These are phyloP conservation scores for Harpegnathos saltator DNA, from an alignment of 1,140 invertebrate species.

Conservation along the genomic window DNA sequence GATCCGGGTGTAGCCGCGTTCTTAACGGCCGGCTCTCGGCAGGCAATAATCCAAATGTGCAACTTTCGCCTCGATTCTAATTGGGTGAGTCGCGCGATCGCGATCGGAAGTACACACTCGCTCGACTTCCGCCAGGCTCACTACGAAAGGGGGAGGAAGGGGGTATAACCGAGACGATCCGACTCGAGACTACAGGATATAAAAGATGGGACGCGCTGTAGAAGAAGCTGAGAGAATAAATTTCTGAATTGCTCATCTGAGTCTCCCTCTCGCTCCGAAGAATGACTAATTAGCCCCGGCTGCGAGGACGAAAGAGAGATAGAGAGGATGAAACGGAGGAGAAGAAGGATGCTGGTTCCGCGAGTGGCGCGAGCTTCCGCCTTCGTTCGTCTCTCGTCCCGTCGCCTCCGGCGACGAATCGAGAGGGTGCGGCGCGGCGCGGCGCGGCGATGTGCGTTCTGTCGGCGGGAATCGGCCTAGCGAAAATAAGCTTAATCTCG, in stretches of 20 bases:
- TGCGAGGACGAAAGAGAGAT: background rate
- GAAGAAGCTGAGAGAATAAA: background rate
- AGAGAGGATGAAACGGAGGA: background rate
- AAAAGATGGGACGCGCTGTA: background rate
- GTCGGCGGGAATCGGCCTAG: conserved; percentile 69
- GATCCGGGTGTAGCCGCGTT: conserved; percentile 52
- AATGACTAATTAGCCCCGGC: background rate
- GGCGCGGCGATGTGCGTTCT: conserved; percentile 6
- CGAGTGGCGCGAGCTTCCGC: background rate
- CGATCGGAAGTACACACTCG: background rate
- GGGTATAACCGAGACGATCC: too few relatives aligned
- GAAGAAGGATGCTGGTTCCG: background rate
- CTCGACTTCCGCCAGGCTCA: background rate
- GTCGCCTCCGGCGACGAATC: background rate
- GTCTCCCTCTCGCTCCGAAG: background rate
- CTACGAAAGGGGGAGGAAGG: background rate
- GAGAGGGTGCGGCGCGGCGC: conserved; percentile 1
- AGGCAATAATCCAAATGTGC: conserved; percentile 69
- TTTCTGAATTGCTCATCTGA: background rate
- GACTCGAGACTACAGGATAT: background rate
- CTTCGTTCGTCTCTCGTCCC: background rate
- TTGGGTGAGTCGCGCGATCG: conserved; percentile 15
- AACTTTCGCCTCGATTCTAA: conserved; percentile 32
- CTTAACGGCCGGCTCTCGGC: conserved; percentile 52
- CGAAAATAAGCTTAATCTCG: conserved; percentile 85